phyloP scores from a whole-genome alignment of 2,888 invertebrate genomes.

The Orthosia gracilis region DNA sequence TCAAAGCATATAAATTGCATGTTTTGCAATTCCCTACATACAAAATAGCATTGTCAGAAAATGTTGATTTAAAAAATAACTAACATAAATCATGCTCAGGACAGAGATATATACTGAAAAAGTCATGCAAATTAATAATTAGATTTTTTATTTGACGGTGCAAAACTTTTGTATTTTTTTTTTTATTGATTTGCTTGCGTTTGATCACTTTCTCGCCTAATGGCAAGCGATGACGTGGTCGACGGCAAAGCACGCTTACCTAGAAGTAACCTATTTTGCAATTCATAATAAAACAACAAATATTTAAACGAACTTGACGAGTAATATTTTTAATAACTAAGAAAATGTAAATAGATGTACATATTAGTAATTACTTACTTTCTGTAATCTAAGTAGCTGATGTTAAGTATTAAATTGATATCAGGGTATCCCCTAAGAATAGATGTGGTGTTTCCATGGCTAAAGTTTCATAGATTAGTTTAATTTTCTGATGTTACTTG shows the following conservation, averaged over 20 bases:
- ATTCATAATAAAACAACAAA: background rate
- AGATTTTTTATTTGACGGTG: constrained; percentile 10
- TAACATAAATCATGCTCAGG: background rate
- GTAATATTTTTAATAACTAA: constrained; percentile 32
- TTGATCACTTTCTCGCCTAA: too few relatives aligned
- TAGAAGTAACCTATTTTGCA: background rate
- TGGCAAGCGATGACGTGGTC: too few relatives aligned
- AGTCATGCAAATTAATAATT: background rate
- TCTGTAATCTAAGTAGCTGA: constrained; percentile 80
- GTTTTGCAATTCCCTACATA: constrained; percentile 6
- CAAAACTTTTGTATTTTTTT: background rate
- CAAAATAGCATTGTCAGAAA: constrained; percentile 23
- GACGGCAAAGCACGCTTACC: too few relatives aligned
- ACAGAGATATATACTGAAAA: background rate
- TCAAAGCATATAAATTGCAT: background rate
- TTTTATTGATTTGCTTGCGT: too few relatives aligned
- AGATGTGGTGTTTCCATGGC: constrained; percentile 75
- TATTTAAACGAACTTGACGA: background rate
- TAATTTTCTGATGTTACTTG: background rate
- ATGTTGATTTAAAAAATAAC: background rate
- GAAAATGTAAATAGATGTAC: constrained; percentile 79
- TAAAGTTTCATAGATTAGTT: constrained; percentile 67
- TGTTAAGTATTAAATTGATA: constrained; percentile 85
- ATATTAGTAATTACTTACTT: constrained; percentile 79
- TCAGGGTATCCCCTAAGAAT: constrained; percentile 88